A percentile compares a stretch with the other conserved stretches of the same genome.
Evolutionary conservation across 2,113 vertebrate genomes (phyloP).

Genomic region (Zosterops pallidus): DNA sequence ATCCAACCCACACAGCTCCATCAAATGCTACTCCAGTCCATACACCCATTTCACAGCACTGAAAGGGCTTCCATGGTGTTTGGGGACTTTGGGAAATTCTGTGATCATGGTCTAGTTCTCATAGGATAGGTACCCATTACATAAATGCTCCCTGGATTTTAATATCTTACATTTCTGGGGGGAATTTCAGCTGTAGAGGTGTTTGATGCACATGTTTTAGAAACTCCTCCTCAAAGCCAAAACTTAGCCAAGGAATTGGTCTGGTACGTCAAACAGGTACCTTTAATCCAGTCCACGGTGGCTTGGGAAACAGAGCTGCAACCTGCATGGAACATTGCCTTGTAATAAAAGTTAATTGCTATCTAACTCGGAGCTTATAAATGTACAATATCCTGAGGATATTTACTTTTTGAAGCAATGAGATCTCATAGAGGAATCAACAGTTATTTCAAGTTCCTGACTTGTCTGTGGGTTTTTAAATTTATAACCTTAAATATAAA

Average conservation of each 20-base stretch:
- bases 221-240: not conserved
- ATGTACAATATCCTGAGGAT: not conserved
- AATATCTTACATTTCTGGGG: not conserved
- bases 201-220: not conserved
- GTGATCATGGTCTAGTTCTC: not conserved
- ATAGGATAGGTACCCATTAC: not conserved
- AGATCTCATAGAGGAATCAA: not conserved
- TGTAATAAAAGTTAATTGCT: not conserved
- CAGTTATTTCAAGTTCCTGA: not conserved
- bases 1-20: not conserved
- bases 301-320: not conserved
- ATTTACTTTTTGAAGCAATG: not conserved
- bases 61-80: not conserved
- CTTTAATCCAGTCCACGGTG: not conserved
- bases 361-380: not conserved
- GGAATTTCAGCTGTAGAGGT: not conserved
- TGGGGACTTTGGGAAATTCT: not conserved
- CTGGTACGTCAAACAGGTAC: not conserved
- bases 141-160: not conserved
- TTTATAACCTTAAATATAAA: not conserved
- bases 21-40: not conserved
- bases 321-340: not conserved
- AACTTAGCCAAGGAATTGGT: not conserved
- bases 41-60: accelerated
- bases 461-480: not conserved